Evolutionary conservation across 2,797 vertebrate genomes (phyloP), one percentile per base, ranked within the genome.

Genomic region (Hippopotamyrus pictus): DNA sequence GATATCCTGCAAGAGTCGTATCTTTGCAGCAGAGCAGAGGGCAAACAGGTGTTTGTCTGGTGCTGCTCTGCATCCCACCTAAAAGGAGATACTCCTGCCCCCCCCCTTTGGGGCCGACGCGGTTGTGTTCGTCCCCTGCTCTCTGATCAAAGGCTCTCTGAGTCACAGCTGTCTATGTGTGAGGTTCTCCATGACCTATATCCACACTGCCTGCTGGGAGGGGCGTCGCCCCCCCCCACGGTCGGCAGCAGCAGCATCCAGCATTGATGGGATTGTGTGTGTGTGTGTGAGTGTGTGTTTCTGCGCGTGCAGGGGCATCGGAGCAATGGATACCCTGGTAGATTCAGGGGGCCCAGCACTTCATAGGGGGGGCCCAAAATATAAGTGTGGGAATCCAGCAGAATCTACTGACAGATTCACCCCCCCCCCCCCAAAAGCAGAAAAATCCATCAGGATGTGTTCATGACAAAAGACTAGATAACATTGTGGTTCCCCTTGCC

Each of bases 131-230:
- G 86, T 65, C 89, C 91, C 90, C 89, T 88, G 93, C 92, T 92
- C 92, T 95, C 92, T 94, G 95, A 96, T 96, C 96, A 96, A 95
- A 94, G 94, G 94, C 93, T 93, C 89, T 94, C 92, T 94, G 92
- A 94, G 93, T 94, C 94, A 94, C 94, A 93, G 95, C 93, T 93
- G 93, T 94, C 94, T 94, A 91, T 95, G 94, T 93, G 95, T 95
- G 95, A 94, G 95, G 94, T 95, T 94, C 94, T 94, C 94, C 93
- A 94, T 95, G 95, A 95, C 93, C 95, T 95, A 94, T 93, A 95
- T 95, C 94, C 95, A 95, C 94, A 95, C 92, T 73, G 93, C 94
- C 93, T 94, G 94, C 94, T 94, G 94, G 91, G 83, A 73, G 92
- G 88, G 92, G 92, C 89, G 9, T 53, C 48, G 94, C 93, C 93